Evolutionary conservation across 1,140 invertebrate genomes (phyloP).

Genomic region (honey bee (Apis mellifera)): Amel_HAv3.1 CM009936.2:17629501-17630000

Average conservation of each 20-base stretch:
- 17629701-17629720: not conserved
- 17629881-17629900: constrained; percentile 77
- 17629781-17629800: not conserved
- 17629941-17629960: not conserved
- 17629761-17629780: constrained; percentile 10
- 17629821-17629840: constrained; percentile 34
- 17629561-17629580: constrained; percentile 42
- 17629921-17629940: constrained; percentile 49
- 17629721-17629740: too few relatives aligned
- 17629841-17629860: constrained; percentile 43
- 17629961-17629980: constrained; percentile 35
- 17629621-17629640: too few relatives aligned
- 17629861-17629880: constrained; percentile 75
- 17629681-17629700: too few relatives aligned
- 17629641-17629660: not conserved
- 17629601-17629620: too few relatives aligned
- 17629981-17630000: constrained; percentile 60
- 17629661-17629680: too few relatives aligned
- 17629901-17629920: constrained; percentile 74
- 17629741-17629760: not conserved
- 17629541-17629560: constrained; percentile 57
- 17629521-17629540: constrained; percentile 53
- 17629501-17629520: constrained; percentile 80
- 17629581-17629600: constrained; percentile 34
- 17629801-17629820: not conserved